Evolutionary conservation across 2,113 vertebrate genomes (phyloP).

Genomic region (Peromyscus leucopus): DNA sequence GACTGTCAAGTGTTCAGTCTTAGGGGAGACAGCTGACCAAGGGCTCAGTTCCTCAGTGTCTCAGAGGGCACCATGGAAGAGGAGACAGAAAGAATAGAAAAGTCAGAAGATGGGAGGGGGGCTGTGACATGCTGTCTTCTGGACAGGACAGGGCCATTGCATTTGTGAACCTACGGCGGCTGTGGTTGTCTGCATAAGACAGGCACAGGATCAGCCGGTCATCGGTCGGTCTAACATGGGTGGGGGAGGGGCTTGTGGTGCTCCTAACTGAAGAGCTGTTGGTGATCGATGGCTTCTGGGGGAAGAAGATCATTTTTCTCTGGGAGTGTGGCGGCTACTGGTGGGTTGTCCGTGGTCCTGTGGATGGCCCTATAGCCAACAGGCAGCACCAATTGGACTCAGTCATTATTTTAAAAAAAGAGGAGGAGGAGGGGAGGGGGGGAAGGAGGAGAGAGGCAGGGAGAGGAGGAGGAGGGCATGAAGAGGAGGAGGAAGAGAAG

Average conservation of each 20-base stretch:
- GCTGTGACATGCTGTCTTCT: neutral
- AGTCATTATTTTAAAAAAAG: neutral
- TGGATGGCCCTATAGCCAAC: neutral
- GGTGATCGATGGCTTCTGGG: neutral
- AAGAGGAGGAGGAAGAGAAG: fast-evolving
- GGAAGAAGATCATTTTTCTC: neutral
- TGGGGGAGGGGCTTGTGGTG: neutral
- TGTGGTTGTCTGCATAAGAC: neutral
- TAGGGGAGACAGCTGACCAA: neutral
- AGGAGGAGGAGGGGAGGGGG: neutral
- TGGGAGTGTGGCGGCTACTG: neutral
- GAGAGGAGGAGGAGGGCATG: fast-evolving
- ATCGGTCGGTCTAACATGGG: neutral
- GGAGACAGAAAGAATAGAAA: neutral
- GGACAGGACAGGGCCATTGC: neutral
- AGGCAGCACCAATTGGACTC: neutral
- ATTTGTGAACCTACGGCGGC: neutral
- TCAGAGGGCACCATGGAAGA: neutral
- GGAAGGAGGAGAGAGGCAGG: fast-evolving
- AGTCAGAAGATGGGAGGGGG: neutral
- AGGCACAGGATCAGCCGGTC: neutral
- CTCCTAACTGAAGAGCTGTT: neutral
- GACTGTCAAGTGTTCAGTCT: neutral
- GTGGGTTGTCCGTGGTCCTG: neutral
- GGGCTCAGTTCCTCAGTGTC: neutral